Evolutionary conservation across 2,113 vertebrate genomes (phyloP).

Genomic region (Myotis brandtii): DNA sequence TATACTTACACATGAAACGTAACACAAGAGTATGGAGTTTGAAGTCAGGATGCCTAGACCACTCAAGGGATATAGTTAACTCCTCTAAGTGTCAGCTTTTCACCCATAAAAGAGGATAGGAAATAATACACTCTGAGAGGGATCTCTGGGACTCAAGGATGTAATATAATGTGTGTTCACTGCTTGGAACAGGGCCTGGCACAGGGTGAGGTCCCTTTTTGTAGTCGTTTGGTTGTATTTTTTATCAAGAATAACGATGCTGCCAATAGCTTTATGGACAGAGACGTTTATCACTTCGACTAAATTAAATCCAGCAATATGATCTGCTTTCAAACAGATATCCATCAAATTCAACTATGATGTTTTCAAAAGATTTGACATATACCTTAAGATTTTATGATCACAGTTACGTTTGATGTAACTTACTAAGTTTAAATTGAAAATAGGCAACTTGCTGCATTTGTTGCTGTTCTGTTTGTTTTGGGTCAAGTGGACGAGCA

Average conservation of each 20-base stretch:
- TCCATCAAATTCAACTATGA: neutral
- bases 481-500: neutral
- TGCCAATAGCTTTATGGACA: neutral
- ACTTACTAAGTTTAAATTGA: neutral
- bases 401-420: neutral
- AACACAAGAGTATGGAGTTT: neutral
- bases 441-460: neutral
- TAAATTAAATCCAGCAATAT: neutral
- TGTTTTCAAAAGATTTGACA: neutral
- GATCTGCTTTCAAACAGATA: conserved; percentile 12
- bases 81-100: neutral
- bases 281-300: neutral
- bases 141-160: neutral
- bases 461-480: neutral
- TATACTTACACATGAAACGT: accelerated
- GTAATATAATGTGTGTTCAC: neutral
- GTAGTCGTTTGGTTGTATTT: neutral
- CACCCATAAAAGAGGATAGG: neutral
- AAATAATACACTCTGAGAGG: neutral
- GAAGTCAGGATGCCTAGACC: neutral
- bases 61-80: neutral
- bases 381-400: neutral
- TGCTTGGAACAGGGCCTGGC: neutral
- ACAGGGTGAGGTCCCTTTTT: neutral
- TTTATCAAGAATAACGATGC: neutral